Evolutionary conservation across 2,888 invertebrate species (phyloP).

Genomic region (Globia sparganii): DNA sequence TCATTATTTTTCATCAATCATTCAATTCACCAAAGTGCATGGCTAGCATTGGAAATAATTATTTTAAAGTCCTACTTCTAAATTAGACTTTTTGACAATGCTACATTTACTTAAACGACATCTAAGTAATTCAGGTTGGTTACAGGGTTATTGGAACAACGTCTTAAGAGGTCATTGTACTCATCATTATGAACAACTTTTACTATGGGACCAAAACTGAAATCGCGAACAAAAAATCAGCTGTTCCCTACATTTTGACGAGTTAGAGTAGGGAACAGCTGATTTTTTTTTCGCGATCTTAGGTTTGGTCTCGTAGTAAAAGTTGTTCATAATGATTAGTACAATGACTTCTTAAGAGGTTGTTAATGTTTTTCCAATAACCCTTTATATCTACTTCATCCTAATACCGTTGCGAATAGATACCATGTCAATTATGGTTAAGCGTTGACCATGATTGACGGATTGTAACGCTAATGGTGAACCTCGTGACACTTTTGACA

Average conservation of each 20-base stretch:
- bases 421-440: conserved; percentile 12
- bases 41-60: neutral
- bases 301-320: no score
- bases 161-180: no score
- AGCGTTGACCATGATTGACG: conserved; percentile 23
- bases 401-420: neutral
- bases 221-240: no score
- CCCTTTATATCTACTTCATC: neutral
- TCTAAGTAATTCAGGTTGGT: neutral
- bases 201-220: no score
- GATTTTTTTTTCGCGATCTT: no score
- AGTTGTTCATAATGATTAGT: no score
- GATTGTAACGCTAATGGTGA: conserved; percentile 21
- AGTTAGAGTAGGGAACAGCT: no score
- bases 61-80: neutral
- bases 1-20: neutral
- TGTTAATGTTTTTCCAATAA: no score
- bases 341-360: no score
- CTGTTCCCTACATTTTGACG: no score
- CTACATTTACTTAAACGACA: neutral
- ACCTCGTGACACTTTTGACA: conserved; percentile 10
- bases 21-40: neutral
- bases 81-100: neutral
- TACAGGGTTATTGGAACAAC: no score
- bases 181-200: no score